Evolutionary conservation across 2,113 vertebrate species (phyloP).

Genomic region (Sander vitreus): DNA sequence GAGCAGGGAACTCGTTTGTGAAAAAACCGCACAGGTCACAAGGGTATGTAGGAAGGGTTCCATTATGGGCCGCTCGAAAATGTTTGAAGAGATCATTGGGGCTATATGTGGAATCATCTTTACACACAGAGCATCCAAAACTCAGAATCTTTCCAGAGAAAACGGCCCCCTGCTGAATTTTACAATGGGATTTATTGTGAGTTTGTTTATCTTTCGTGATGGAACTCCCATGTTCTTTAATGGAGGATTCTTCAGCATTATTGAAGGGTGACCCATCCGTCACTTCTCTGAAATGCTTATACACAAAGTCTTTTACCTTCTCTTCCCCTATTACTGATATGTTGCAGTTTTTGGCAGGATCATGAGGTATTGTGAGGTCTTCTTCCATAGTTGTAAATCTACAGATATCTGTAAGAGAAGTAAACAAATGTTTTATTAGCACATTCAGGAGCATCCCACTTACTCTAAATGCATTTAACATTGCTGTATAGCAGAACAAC

Average conservation of each 20-base stretch:
- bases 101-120: constrained; percentile 89
- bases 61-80: constrained; percentile 90
- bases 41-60: constrained; percentile 93
- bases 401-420: constrained; percentile 66
- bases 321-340: constrained; percentile 64
- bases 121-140: constrained; percentile 94
- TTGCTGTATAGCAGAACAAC: neutral
- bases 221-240: constrained; percentile 67
- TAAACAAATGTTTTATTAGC: constrained; percentile 26
- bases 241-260: constrained; percentile 66
- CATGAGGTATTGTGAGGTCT: constrained; percentile 67
- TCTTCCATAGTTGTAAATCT: constrained; percentile 79
- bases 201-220: constrained; percentile 78
- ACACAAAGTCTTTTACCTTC: constrained; percentile 72
- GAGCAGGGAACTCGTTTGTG: constrained; percentile 92
- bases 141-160: constrained; percentile 94
- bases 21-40: constrained; percentile 96
- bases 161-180: constrained; percentile 84
- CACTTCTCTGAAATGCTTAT: constrained; percentile 72
- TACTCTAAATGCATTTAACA: neutral
- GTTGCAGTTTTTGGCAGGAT: constrained; percentile 74
- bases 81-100: constrained; percentile 98
- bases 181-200: constrained; percentile 81
- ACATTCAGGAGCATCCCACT: neutral
- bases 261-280: constrained; percentile 58